Evolutionary conservation across 2,113 vertebrate species (phyloP), one percentile per base, ranked within the genome.

Genomic region (Menura novaehollandiae): DNA sequence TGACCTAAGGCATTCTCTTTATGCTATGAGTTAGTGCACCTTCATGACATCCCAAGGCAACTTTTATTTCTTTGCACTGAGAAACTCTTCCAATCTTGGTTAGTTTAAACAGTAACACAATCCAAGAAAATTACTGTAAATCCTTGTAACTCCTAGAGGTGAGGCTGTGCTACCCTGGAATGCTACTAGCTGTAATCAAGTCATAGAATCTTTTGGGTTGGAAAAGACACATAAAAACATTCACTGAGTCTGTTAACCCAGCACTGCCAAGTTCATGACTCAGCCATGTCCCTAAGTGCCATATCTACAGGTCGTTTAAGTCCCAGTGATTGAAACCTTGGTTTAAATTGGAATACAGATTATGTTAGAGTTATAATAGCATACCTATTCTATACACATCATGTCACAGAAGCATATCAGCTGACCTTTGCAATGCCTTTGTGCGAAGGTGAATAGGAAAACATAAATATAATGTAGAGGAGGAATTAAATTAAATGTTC

Each of bases 161-260:
- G 68, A 75, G 30, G 23, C 23, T 71, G 39, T 75, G 32, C 41
- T 72, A 78, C 17, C 41, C 39, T 27, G 52, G 33, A 56, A 85
- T 60, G 44, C 7, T 63, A 39, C 46, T 52, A 41, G 13, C 39
- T 59, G n/a, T 56, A 73, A 78, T 51, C 74, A 73, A 80, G 32
- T 71, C 28, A 47, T 3, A 49, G 41, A 89, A 51, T 37, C 11
- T 37, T 64, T 39, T 62, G 47, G 55, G 35, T 4, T 85, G 55
- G 55, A 56, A 82, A 73, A 78, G 15, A 47, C 44, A 46, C 22
- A 43, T 58, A 23, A 16, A 46, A 39, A 60, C 43, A 33, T 46
- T 51, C 9, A 66, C n/a, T 0, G 0, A 35, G 46, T 89, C 37
- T 0, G 2, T 47, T 56, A 78, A n/a, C 26, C 63, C n/a, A 56